Conservation (phyloP, 1,140 invertebrate genomes). For the Thalassaphorura encarpata region DNA sequence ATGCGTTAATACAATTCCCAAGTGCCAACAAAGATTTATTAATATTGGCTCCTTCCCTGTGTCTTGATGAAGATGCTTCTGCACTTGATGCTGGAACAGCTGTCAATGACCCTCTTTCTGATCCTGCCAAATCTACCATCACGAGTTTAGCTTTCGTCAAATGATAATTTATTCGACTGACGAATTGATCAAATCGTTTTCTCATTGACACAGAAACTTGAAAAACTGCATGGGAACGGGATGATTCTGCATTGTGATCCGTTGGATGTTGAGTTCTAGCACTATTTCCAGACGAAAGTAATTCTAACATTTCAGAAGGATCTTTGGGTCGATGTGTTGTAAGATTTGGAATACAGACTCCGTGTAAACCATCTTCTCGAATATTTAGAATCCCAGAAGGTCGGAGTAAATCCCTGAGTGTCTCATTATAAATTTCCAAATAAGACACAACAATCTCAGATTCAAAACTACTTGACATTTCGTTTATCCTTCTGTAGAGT, state of each 20-base stretch:
- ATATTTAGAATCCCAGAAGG: conserved; percentile 64
- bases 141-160: conserved; percentile 67
- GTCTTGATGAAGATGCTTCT: conserved; percentile 45
- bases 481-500: conserved; percentile 71
- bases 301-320: conserved; percentile 68
- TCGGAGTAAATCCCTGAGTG: conserved; percentile 79
- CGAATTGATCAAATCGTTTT: conserved; percentile 9
- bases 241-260: conserved; percentile 92
- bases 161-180: conserved; percentile 6
- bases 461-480: conserved; percentile 52
- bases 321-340: conserved; percentile 62
- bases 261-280: conserved; percentile 94
- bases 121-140: conserved; percentile 90
- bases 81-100: conserved; percentile 47
- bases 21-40: conserved; percentile 84
- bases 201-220: conserved; percentile 48
- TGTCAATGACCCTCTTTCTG: conserved; percentile 70
- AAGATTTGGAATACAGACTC: conserved; percentile 74
- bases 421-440: conserved; percentile 80
- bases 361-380: conserved; percentile 67
- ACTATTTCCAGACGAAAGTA: conserved; percentile 77
- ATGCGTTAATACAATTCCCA: conserved; percentile 86
- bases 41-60: conserved; percentile 91
- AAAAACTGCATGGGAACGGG: conserved; percentile 92
- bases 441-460: conserved; percentile 52